phyloP scores from a whole-genome alignment of 2,888 invertebrate genomes.

The Lasioglossum vierecki region DNA sequence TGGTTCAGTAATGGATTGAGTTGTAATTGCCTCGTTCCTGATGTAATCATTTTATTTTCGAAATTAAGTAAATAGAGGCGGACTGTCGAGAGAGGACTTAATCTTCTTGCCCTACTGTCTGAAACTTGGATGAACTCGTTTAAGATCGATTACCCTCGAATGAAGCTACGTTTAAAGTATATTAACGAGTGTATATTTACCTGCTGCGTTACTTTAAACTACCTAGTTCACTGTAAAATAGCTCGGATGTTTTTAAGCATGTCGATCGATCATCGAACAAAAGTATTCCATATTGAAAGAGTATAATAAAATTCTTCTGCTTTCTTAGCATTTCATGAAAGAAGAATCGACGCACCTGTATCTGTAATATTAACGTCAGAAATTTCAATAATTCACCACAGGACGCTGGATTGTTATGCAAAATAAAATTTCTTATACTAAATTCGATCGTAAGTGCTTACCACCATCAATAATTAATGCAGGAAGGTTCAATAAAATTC shows the following conservation, averaged over 20 bases:
- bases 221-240: neutral
- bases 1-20: constrained; percentile 13
- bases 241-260: neutral
- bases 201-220: neutral
- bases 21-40: constrained; percentile 37
- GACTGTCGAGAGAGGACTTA: constrained; percentile 27
- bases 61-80: constrained; percentile 19
- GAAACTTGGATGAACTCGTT: neutral
- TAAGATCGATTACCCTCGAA: neutral
- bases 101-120: constrained; percentile 33
- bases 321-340: neutral
- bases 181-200: neutral
- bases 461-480: neutral
- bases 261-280: neutral
- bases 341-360: neutral
- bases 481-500: neutral
- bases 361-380: too few species aligned
- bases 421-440: too few species aligned
- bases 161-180: neutral
- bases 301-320: neutral
- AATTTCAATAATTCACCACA: too few species aligned
- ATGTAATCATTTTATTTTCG: constrained; percentile 49
- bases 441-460: neutral
- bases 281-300: neutral
- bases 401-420: too few species aligned